Percentiles rank a stretch among this genome's conserved stretches.
Evolutionary conservation across 2,888 invertebrate species (phyloP).

Genomic region (Himalopsyche kuldschensis): DNA sequence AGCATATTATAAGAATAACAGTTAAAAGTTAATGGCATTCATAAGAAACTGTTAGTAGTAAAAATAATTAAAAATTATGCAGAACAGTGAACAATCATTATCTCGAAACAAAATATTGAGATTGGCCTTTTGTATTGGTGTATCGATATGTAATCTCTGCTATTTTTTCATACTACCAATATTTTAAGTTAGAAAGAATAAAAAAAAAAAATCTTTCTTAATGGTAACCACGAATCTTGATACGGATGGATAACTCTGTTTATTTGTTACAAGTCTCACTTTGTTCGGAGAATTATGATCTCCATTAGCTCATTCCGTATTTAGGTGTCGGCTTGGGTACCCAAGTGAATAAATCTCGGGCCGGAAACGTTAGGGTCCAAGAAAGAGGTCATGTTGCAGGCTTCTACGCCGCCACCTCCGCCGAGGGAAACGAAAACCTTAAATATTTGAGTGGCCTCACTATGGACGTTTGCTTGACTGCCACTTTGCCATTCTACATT

Average conservation of each 20-base stretch:
- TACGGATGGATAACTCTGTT: neutral
- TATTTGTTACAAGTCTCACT: neutral
- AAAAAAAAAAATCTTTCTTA: no score
- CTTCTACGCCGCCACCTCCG: neutral
- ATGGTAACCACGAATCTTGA: neutral
- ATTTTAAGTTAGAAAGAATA: no score
- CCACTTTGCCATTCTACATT: conserved; percentile 18
- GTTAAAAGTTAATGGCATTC: no score
- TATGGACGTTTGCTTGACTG: neutral
- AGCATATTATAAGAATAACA: no score
- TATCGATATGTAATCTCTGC: no score
- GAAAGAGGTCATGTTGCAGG: neutral
- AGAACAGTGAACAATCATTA: no score
- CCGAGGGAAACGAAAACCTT: conserved; percentile 2
- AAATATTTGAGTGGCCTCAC: conserved; percentile 20
- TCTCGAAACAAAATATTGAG: no score
- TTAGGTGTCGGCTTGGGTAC: neutral
- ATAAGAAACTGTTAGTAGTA: no score
- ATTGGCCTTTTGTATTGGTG: no score
- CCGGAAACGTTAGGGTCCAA: neutral
- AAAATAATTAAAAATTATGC: no score
- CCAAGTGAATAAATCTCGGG: neutral
- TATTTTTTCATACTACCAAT: no score
- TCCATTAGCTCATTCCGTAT: neutral
- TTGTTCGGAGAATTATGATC: neutral